Evolutionary conservation across 2,888 invertebrate genomes (phyloP).

Genomic region (Acrobasis suavella): DNA sequence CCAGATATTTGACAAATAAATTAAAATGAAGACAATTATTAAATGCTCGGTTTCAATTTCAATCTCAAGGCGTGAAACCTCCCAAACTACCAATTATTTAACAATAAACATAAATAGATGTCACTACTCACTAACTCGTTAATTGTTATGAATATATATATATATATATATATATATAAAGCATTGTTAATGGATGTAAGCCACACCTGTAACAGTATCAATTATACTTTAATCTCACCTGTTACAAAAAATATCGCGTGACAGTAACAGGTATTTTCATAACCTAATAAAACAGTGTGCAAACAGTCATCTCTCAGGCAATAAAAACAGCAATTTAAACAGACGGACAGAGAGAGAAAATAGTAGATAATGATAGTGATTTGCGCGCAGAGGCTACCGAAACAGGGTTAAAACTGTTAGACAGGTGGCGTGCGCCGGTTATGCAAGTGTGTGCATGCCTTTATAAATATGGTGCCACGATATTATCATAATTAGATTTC

Average conservation of each 20-base stretch:
- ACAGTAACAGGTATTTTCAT: constrained; percentile 23
- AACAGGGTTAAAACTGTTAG: constrained; percentile 38
- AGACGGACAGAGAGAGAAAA: constrained; percentile 54
- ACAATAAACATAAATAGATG: too few relatives aligned
- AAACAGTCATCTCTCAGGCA: constrained; percentile 30
- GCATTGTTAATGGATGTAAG: not conserved
- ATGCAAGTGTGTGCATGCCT: constrained; percentile 17
- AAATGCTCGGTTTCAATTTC: too few relatives aligned
- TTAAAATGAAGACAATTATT: too few relatives aligned
- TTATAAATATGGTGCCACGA: not conserved
- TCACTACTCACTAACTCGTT: too few relatives aligned
- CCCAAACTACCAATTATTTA: too few relatives aligned
- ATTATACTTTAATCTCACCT: constrained; percentile 2
- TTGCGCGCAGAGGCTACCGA: constrained; percentile 45
- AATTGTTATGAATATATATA: too few relatives aligned
- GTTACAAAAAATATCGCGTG: constrained; percentile 18
- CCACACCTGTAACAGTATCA: not conserved
- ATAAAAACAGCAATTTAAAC: constrained; percentile 27
- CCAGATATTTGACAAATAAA: too few relatives aligned
- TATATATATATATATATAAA: too few relatives aligned
- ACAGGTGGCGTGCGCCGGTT: constrained; percentile 8
- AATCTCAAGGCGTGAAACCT: too few relatives aligned
- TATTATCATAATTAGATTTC: not conserved
- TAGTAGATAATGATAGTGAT: constrained; percentile 59
- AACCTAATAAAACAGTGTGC: constrained; percentile 19